Conservation (phyloP, 2,797 vertebrate genomes). For the Halcyon smyrnensis region DNA sequence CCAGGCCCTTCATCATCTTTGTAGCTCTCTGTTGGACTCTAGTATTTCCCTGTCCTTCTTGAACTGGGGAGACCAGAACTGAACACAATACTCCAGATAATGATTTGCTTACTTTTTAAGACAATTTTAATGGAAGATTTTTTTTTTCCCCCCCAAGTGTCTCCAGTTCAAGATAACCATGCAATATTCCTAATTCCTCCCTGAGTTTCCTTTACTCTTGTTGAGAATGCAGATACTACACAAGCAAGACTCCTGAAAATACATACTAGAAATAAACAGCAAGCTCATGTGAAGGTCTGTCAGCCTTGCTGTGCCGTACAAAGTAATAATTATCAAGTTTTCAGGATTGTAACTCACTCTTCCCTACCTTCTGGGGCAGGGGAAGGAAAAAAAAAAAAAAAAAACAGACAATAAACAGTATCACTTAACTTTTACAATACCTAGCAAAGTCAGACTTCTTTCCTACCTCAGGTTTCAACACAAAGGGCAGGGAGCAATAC, state of each 20-base stretch:
- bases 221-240: neutral
- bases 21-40: no score
- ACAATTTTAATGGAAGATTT: neutral
- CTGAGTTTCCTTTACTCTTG: neutral
- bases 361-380: neutral
- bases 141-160: neutral
- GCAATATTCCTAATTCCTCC: neutral
- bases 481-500: neutral
- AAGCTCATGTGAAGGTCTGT: neutral
- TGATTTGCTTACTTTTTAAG: neutral
- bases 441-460: neutral
- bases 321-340: neutral
- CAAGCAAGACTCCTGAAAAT: neutral
- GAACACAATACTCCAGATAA: no score
- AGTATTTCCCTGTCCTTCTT: no score
- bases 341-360: neutral
- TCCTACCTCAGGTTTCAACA: neutral
- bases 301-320: neutral
- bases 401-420: neutral
- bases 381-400: neutral
- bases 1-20: no score
- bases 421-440: neutral
- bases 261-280: neutral
- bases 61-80: no score
- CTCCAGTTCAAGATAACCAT: neutral